phyloP scores from a whole-genome alignment of 2,797 vertebrate genomes.

The Sebastes oblongus region DNA sequence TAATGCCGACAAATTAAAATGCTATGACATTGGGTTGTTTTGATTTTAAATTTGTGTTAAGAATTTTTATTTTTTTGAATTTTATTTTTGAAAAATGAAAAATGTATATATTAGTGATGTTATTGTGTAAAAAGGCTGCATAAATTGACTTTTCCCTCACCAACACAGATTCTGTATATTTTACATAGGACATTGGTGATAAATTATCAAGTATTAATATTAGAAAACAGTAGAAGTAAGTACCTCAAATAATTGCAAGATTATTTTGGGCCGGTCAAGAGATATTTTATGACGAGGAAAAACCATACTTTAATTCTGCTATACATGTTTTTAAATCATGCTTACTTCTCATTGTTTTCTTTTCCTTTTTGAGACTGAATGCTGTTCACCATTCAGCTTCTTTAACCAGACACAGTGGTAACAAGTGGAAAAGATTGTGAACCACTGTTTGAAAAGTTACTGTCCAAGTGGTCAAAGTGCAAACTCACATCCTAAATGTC shows the following conservation, averaged over 20 bases:
- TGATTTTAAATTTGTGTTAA: no score
- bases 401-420: not conserved
- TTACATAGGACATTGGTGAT: not conserved
- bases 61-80: accelerated
- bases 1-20: not conserved
- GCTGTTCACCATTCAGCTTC: not conserved
- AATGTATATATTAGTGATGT: not conserved
- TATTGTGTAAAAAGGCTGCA: not conserved
- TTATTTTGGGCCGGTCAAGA: not conserved
- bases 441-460: not conserved
- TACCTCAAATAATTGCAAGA: not conserved
- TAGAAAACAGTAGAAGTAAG: not conserved
- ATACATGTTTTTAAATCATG: no score
- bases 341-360: not conserved
- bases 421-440: not conserved
- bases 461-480: not conserved
- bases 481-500: conserved; percentile 5
- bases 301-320: not conserved
- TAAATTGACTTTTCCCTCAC: not conserved
- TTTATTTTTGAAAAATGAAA: not conserved
- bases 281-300: not conserved
- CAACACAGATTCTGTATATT: not conserved
- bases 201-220: not conserved
- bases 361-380: no score
- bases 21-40: not conserved